Percentiles rank a stretch among this genome's conserved stretches.
phyloP scores from a whole-genome alignment of 1,140 invertebrate genomes.

The Tetragnatha versicolor region DNA sequence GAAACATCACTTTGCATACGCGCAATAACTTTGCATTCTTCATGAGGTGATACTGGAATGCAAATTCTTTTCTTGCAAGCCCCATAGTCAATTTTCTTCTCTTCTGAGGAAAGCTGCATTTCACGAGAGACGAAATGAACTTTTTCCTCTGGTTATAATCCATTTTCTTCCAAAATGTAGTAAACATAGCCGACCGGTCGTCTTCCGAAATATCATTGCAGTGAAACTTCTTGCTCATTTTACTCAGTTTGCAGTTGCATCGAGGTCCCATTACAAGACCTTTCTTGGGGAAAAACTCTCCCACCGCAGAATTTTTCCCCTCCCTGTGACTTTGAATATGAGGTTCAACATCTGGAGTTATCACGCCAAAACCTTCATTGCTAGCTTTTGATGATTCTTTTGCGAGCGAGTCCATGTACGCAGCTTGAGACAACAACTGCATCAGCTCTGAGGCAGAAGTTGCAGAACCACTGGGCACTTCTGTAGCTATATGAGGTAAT shows the following conservation, averaged over 20 bases:
- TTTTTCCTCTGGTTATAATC: conserved; percentile 5
- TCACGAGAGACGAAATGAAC: neutral
- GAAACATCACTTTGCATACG: conserved; percentile 23
- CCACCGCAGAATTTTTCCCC: no score
- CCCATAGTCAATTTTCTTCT: neutral
- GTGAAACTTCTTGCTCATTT: conserved; percentile 2
- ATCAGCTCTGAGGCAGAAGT: neutral
- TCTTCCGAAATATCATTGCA: conserved; percentile 12
- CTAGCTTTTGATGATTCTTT: neutral
- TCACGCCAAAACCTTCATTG: neutral
- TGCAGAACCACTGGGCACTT: no score
- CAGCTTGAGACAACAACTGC: neutral
- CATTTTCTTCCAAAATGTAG: neutral
- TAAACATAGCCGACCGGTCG: neutral
- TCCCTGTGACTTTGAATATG: neutral
- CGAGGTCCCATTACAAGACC: neutral
- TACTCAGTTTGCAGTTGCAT: conserved; percentile 13
- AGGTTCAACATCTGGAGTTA: no score
- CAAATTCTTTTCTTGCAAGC: conserved; percentile 7
- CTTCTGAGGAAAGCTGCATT: neutral
- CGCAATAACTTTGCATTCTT: neutral
- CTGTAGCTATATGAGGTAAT: no score
- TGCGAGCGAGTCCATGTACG: no score
- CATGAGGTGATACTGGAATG: conserved; percentile 12
- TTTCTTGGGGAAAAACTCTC: no score